Conservation (phyloP, 2,797 vertebrate genomes). For the Chelidonichthys spinosus region DNA sequence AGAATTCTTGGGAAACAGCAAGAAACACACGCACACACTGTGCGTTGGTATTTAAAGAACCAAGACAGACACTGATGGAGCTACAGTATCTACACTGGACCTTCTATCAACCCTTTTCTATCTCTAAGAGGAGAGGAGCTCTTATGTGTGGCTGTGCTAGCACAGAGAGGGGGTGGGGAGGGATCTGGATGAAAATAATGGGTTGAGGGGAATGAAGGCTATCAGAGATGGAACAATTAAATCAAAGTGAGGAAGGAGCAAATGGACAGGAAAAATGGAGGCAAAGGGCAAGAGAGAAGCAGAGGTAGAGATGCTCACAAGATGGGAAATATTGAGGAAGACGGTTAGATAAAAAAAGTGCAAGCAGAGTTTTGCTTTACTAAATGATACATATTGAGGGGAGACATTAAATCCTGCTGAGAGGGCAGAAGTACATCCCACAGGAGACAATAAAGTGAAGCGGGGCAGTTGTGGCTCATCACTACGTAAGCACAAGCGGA, state of each 20-base stretch:
- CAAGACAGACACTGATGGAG: not conserved
- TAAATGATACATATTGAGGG: not conserved
- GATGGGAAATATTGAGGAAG: not conserved
- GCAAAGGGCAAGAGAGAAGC: too few species aligned
- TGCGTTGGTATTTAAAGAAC: not conserved
- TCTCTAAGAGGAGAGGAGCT: not conserved
- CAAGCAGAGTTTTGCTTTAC: not conserved
- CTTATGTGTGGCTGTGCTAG: not conserved
- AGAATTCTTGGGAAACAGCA: constrained; percentile 1
- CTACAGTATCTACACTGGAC: not conserved
- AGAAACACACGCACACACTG: not conserved
- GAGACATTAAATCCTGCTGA: constrained; percentile 3
- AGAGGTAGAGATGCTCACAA: not conserved
- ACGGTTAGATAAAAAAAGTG: not conserved
- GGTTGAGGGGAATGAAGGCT: constrained; percentile 4
- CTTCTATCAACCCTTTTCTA: not conserved
- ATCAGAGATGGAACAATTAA: constrained; percentile 8
- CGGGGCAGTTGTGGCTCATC: not conserved
- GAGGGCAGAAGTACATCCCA: not conserved
- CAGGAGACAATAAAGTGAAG: not conserved
- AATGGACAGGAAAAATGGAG: not conserved
- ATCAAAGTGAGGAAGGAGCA: constrained; percentile 6
- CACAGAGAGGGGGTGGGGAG: not conserved
- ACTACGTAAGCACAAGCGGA: not conserved
- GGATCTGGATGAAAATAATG: not conserved